Conservation (phyloP, 2,888 invertebrate genomes). For the Drosophila flavopinicola region DNA sequence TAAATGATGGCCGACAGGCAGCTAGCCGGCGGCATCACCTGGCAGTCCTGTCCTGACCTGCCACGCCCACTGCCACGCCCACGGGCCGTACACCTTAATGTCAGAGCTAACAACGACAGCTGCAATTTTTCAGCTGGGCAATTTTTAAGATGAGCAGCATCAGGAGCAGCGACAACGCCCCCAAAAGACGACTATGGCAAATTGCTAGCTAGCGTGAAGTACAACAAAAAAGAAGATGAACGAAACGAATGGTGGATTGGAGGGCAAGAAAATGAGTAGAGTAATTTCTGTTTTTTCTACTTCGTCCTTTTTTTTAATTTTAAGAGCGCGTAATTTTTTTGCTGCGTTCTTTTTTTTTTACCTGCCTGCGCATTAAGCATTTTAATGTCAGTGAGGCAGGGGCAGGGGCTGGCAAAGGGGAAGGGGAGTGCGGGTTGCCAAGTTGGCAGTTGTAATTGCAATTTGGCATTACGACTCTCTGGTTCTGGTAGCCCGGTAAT, state of each 20-base stretch:
- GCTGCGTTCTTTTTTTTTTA: conserved; percentile 26
- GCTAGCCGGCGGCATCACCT: conserved; percentile 16
- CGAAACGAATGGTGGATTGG: conserved; percentile 7
- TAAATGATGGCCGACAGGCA: conserved; percentile 30
- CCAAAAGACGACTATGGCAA: conserved; percentile 49
- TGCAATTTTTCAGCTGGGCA: conserved; percentile 84
- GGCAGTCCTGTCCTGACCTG: conserved; percentile 46
- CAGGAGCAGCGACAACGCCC: conserved; percentile 26
- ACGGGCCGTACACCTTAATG: conserved; percentile 32
- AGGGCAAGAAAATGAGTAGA: conserved; percentile 35
- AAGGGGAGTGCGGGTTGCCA: conserved; percentile 23
- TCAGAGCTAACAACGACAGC: conserved; percentile 72
- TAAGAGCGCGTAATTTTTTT: conserved; percentile 59
- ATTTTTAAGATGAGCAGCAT: conserved; percentile 80
- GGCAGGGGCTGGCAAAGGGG: not conserved
- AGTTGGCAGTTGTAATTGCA: conserved; percentile 74
- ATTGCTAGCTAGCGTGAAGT: conserved; percentile 46
- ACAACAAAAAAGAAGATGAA: conserved; percentile 4
- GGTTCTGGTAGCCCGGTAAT: conserved; percentile 64
- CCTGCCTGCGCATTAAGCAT: conserved; percentile 79
- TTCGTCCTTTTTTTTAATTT: conserved; percentile 56
- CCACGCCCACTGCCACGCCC: conserved; percentile 20
- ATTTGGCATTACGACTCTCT: conserved; percentile 76
- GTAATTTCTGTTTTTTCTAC: conserved; percentile 52
- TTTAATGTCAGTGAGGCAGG: conserved; percentile 76